A percentile compares a stretch with the other conserved stretches of the same genome.
Conservation (phyloP, 2,797 vertebrate genomes). For the Clarias laeviceps region DNA sequence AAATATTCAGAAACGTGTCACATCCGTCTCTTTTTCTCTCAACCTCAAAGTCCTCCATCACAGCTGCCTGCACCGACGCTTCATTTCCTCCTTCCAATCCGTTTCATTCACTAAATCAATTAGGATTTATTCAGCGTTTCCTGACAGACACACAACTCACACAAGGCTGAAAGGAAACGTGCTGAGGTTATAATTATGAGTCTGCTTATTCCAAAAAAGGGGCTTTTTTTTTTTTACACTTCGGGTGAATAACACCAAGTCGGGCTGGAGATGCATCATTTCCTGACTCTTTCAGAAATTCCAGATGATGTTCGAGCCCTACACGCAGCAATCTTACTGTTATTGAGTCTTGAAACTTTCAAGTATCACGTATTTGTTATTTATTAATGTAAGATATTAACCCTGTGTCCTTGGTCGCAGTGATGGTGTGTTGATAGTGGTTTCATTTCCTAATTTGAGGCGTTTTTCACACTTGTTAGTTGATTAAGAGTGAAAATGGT, state of each 20-base stretch:
- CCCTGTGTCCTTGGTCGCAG: not conserved
- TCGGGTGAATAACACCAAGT: not conserved
- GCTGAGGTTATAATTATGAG: not conserved
- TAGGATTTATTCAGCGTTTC: constrained; percentile 10
- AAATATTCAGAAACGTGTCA: constrained; percentile 43
- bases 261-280: not conserved
- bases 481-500: not conserved
- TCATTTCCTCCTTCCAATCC: constrained; percentile 18
- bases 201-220: not conserved
- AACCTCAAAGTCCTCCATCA: not conserved
- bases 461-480: not conserved
- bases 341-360: not conserved
- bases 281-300: not conserved
- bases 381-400: not conserved
- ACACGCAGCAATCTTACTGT: not conserved
- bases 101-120: constrained; percentile 13
- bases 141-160: not conserved
- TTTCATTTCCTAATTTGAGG: not conserved
- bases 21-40: not conserved
- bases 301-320: not conserved
- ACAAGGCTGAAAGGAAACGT: not conserved
- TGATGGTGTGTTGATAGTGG: not conserved
- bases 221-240: not conserved
- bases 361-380: not conserved
- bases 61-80: constrained; percentile 4